Percentiles rank a stretch among this genome's conserved stretches.
Conservation (phyloP, 92 coral and sea anemone species). For the Porites rus region DNA sequence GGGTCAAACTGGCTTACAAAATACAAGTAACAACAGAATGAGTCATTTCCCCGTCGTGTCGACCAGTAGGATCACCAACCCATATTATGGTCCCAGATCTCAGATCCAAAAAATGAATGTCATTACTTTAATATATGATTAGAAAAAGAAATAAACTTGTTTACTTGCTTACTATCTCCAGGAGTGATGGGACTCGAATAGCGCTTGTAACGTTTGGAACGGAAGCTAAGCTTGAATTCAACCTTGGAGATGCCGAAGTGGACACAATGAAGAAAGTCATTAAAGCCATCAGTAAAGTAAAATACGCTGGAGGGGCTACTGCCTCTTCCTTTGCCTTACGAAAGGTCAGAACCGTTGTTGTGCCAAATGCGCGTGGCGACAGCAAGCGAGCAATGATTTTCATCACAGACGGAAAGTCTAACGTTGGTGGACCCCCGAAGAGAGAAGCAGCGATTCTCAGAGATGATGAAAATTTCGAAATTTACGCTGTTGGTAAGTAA, state of each 20-base stretch:
- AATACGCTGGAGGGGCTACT: conserved; percentile 85
- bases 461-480: conserved; percentile 57
- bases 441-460: conserved; percentile 61
- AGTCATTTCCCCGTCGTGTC: no score
- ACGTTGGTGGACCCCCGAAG: conserved; percentile 84
- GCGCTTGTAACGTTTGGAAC: conserved; percentile 92
- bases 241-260: conserved; percentile 68
- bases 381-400: conserved; percentile 79
- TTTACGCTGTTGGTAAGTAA: conserved; percentile 75
- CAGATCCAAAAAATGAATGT: no score
- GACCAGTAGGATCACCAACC: no score
- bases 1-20: no score
- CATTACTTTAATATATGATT: no score
- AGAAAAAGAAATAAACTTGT: no score
- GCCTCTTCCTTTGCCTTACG: conserved; percentile 81
- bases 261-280: conserved; percentile 54
- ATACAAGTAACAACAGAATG: no score
- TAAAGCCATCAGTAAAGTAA: conserved; percentile 64
- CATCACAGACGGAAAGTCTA: conserved; percentile 87
- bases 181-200: conserved; percentile 80
- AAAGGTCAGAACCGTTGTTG: conserved; percentile 54
- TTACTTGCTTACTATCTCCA: neutral
- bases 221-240: conserved; percentile 68
- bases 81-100: no score
- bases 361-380: conserved; percentile 62